Evolutionary conservation across 2,797 vertebrate genomes (phyloP).

Genomic region (Helicolenus hilgendorfi): DNA sequence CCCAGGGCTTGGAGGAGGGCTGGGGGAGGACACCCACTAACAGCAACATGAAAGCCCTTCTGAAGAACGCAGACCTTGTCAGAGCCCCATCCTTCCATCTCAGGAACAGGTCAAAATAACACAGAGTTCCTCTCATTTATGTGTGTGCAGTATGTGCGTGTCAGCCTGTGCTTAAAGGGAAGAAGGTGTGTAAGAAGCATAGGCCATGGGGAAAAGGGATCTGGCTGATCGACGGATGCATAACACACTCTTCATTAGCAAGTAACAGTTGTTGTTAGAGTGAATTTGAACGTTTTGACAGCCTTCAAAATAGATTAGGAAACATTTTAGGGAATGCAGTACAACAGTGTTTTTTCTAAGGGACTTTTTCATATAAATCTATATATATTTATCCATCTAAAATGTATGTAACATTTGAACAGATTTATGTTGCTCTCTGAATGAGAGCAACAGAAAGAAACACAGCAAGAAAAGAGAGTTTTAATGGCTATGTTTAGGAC

Average conservation of each 20-base stretch:
- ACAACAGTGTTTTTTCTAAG: background rate
- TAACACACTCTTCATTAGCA: constrained; percentile 36
- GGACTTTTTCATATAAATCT: background rate
- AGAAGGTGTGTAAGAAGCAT: constrained; percentile 63
- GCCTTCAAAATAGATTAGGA: background rate
- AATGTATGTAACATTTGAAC: background rate
- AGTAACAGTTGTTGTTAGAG: constrained; percentile 2
- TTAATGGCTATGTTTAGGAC: constrained; percentile 15
- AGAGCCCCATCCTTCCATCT: constrained; percentile 73
- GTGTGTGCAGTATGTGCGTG: constrained; percentile 54
- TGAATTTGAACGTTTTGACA: background rate
- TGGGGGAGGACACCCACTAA: constrained; percentile 77
- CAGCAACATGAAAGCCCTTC: constrained; percentile 81
- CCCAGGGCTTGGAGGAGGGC: constrained; percentile 67
- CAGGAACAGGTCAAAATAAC: constrained; percentile 75
- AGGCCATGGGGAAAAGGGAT: constrained; percentile 23
- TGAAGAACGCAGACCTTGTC: constrained; percentile 77
- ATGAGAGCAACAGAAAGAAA: constrained; percentile 9
- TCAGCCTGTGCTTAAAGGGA: constrained; percentile 57
- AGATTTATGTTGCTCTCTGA: background rate
- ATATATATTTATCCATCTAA: background rate
- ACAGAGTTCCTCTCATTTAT: constrained; percentile 64
- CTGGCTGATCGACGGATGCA: constrained; percentile 15
- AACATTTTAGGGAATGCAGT: background rate
- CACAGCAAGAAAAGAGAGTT: background rate